Evolutionary conservation across 2,797 vertebrate genomes (phyloP).

Genomic region (Carcharodon carcharias): DNA sequence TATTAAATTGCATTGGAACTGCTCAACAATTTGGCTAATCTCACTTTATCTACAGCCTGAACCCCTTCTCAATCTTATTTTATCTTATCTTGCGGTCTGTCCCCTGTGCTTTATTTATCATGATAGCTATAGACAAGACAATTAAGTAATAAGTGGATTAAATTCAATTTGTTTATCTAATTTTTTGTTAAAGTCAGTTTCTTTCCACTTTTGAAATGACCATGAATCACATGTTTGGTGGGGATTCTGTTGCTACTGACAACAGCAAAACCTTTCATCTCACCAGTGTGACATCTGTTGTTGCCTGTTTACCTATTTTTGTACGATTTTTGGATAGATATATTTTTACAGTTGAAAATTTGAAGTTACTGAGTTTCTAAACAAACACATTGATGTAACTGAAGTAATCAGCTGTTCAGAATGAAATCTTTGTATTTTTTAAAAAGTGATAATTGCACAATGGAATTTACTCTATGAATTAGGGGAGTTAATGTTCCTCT

Average conservation of each 20-base stretch:
- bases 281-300: not conserved
- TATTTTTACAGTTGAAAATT: not conserved
- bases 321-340: not conserved
- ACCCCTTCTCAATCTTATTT: not conserved
- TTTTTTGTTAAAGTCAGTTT: not conserved
- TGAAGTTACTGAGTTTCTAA: not conserved
- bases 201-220: not conserved
- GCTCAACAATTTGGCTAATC: not conserved
- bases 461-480: not conserved
- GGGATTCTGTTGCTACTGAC: not conserved
- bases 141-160: not conserved
- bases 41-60: not conserved
- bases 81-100: not conserved
- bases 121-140: not conserved
- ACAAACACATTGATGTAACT: not conserved
- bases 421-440: not conserved
- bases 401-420: not conserved
- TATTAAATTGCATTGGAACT: not conserved
- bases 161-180: not conserved
- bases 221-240: too few species aligned
- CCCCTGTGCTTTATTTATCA: not conserved
- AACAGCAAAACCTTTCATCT: not conserved
- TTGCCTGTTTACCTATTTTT: not conserved
- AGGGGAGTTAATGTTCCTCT: too few species aligned
- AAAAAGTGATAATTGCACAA: not conserved